Evolutionary conservation across 2,797 vertebrate genomes (phyloP).

Genomic region (Rhinoraja longicauda): DNA sequence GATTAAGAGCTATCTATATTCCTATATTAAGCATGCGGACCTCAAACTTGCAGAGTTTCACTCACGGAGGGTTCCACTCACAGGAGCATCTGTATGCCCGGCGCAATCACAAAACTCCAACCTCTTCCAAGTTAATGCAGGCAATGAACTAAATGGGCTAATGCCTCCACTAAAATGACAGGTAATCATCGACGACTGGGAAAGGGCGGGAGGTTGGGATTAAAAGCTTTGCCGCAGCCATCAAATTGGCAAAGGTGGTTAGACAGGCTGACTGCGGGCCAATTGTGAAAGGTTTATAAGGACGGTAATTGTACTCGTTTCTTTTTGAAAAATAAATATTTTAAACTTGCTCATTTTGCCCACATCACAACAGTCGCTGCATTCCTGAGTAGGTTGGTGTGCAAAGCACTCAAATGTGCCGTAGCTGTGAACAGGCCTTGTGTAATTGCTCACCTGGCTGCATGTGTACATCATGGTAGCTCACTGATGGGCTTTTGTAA

Average conservation of each 20-base stretch:
- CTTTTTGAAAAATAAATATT: too few species aligned
- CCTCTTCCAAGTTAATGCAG: background rate
- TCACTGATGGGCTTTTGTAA: background rate
- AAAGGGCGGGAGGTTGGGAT: background rate
- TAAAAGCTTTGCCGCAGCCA: background rate
- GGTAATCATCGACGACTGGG: background rate
- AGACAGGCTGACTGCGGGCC: background rate
- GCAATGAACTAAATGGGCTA: background rate
- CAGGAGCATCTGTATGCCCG: background rate
- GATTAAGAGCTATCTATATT: background rate
- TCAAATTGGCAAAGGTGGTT: slow-evolving; percentile 9
- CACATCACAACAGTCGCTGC: background rate
- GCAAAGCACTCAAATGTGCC: background rate
- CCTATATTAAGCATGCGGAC: background rate
- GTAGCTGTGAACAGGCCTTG: background rate
- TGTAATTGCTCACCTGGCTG: background rate
- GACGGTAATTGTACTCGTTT: too few species aligned
- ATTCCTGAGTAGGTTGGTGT: background rate
- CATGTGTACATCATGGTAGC: background rate
- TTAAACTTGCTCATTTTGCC: background rate
- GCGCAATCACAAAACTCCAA: background rate
- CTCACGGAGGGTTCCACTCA: background rate
- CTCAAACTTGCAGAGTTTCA: background rate
- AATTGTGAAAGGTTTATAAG: background rate
- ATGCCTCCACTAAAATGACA: background rate